Percentiles rank a stretch among this genome's conserved stretches.
These are phyloP conservation scores for Sinocyclocheilus grahami DNA, from an alignment of 2,113 vertebrate species.

Conservation along the genomic window DNA sequence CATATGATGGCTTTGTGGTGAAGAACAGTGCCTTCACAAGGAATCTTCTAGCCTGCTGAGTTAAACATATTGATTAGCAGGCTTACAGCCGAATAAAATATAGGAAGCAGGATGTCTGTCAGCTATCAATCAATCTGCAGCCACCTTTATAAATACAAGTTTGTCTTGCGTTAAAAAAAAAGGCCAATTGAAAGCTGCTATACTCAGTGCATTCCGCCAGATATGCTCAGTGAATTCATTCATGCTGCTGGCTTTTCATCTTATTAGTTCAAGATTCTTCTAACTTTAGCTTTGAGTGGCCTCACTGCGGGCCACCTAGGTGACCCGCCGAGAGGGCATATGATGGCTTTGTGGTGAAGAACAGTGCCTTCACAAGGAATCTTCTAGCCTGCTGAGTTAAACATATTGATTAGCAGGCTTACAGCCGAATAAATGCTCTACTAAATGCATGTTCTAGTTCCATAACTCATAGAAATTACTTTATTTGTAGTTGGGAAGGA, in stretches of 20 bases:
- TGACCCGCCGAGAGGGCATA: slow-evolving; percentile 76
- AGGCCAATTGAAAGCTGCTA: slow-evolving; percentile 25
- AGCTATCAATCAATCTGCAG: too few relatives aligned
- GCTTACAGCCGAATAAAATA: slow-evolving; percentile 63
- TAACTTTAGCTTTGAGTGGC: slow-evolving; percentile 71
- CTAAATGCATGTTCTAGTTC: slow-evolving; percentile 39
- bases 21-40: slow-evolving; percentile 68
- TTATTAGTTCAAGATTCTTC: slow-evolving; percentile 73
- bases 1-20: slow-evolving; percentile 77
- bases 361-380: slow-evolving; percentile 70
- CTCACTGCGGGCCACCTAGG: slow-evolving; percentile 64
- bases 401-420: slow-evolving; percentile 80
- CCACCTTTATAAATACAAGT: too few relatives aligned
- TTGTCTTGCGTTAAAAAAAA: too few relatives aligned
- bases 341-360: slow-evolving; percentile 74
- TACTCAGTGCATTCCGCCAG: slow-evolving; percentile 65
- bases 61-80: slow-evolving; percentile 82
- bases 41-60: slow-evolving; percentile 75
- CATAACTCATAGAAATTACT: not conserved
- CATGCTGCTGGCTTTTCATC: slow-evolving; percentile 71
- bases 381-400: slow-evolving; percentile 76
- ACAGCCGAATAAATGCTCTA: slow-evolving; percentile 56
- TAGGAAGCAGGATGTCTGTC: too few relatives aligned
- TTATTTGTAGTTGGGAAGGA: not conserved
- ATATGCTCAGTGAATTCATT: slow-evolving; percentile 69